Conservation (phyloP, 2,113 vertebrate genomes). For the Vimba vimba region DNA sequence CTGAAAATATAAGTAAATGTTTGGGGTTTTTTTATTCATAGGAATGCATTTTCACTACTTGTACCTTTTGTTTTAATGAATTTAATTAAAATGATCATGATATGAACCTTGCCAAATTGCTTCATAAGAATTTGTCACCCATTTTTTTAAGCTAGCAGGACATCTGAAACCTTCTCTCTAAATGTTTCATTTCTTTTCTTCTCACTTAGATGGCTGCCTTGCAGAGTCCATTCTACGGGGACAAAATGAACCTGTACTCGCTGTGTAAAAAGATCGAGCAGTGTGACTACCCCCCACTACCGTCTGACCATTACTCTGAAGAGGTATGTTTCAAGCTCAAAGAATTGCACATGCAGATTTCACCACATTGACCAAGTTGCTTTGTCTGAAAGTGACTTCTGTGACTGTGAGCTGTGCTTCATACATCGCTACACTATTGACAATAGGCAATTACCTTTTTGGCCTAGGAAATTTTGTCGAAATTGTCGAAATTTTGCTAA, state of each 20-base stretch:
- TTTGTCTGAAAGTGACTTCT: no score
- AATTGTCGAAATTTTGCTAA: no score
- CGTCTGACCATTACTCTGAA: conserved; percentile 98
- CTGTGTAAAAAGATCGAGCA: conserved; percentile 99
- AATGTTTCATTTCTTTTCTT: conserved; percentile 26
- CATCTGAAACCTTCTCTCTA: neutral
- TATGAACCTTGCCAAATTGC: neutral
- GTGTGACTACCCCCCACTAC: conserved; percentile 97
- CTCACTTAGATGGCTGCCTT: conserved; percentile 91
- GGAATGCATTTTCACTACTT: neutral
- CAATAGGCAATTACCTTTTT: no score
- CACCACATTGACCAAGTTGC: no score
- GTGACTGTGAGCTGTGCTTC: no score
- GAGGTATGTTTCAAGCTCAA: conserved; percentile 76
- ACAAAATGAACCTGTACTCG: conserved; percentile 99
- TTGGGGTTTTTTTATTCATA: neutral
- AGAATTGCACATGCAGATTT: neutral
- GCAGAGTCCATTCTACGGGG: conserved; percentile 98
- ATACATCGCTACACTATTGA: no score
- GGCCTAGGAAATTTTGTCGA: no score
- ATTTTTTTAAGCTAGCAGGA: neutral
- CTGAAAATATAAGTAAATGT: neutral
- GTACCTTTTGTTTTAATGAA: conserved; percentile 14
- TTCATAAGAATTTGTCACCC: neutral
- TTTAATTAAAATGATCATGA: conserved; percentile 40